A percentile compares a stretch with the other conserved stretches of the same genome.
Conservation (phyloP, 2,797 vertebrate species). For the Merluccius polli region DNA sequence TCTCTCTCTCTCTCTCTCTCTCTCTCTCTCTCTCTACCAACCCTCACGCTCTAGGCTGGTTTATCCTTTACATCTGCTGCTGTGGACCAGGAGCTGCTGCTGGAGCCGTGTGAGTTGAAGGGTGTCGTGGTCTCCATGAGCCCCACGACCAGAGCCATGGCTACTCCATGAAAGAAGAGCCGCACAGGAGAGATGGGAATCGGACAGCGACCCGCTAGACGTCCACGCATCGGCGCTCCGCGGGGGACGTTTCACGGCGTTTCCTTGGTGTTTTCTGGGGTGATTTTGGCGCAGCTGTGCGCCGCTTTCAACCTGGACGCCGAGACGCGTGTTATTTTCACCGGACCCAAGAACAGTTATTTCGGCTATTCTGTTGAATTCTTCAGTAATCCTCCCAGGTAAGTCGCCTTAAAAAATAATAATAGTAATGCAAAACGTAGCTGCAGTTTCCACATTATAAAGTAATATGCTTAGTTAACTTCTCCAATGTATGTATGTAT, state of each 20-base stretch:
- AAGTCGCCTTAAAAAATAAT: too few species aligned
- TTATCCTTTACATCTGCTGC: slow-evolving; percentile 21
- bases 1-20: slow-evolving; percentile 7
- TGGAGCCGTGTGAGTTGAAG: slow-evolving; percentile 31
- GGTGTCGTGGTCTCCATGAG: not conserved
- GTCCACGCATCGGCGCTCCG: slow-evolving; percentile 19
- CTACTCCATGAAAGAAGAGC: slow-evolving; percentile 55
- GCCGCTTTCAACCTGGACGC: slow-evolving; percentile 77
- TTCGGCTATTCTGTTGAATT: slow-evolving; percentile 84
- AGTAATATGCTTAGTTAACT: not conserved
- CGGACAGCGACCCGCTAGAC: slow-evolving; percentile 38
- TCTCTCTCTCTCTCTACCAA: slow-evolving; percentile 6
- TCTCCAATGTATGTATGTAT: not conserved
- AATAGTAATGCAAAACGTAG: too few species aligned
- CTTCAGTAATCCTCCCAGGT: slow-evolving; percentile 73
- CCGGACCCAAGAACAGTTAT: slow-evolving; percentile 73
- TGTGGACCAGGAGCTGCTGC: slow-evolving; percentile 15
- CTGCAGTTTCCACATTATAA: not conserved
- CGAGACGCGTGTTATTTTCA: slow-evolving; percentile 67
- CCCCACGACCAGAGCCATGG: slow-evolving; percentile 28
- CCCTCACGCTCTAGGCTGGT: slow-evolving; percentile 15
- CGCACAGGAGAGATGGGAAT: slow-evolving; percentile 60
- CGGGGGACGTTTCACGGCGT: not conserved
- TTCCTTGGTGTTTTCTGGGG: slow-evolving; percentile 18
- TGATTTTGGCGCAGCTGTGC: slow-evolving; percentile 45